Percentiles rank a stretch among this genome's conserved stretches.
phyloP scores from a whole-genome alignment of 2,888 invertebrate genomes.

The Macrophya annulata region DNA sequence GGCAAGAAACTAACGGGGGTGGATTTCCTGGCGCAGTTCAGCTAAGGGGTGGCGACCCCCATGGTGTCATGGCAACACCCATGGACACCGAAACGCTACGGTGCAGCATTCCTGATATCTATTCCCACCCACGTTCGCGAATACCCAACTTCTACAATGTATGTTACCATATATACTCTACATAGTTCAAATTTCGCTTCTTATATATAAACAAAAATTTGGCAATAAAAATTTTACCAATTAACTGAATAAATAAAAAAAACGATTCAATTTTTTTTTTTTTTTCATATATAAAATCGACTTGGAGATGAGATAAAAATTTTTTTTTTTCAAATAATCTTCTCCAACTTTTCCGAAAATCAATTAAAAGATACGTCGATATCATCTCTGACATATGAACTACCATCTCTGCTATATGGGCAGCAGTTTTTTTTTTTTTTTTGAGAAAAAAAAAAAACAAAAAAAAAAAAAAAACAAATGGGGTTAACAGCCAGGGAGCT shows the following conservation, averaged over 20 bases:
- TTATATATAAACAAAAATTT: background rate
- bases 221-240: background rate
- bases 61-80: conserved; percentile 79
- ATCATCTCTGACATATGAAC: background rate
- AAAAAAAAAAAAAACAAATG: background rate
- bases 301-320: too few relatives aligned
- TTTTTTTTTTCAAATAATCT: too few relatives aligned
- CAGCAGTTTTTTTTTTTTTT: too few relatives aligned
- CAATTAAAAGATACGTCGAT: too few relatives aligned
- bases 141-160: background rate
- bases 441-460: too few relatives aligned
- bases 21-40: conserved; percentile 54
- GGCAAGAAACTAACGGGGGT: conserved; percentile 46
- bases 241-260: background rate
- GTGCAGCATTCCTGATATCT: conserved; percentile 32
- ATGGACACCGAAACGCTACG: conserved; percentile 56
- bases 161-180: background rate
- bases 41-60: conserved; percentile 71
- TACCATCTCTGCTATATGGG: background rate
- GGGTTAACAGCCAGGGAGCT: background rate
- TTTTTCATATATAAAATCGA: background rate
- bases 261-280: background rate
- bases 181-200: background rate
- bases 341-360: too few relatives aligned
- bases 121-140: conserved; percentile 29